Evolutionary conservation across 2,113 vertebrate species (phyloP), one percentile per base, ranked within the genome.

Genomic region (Merops nubicus): DNA sequence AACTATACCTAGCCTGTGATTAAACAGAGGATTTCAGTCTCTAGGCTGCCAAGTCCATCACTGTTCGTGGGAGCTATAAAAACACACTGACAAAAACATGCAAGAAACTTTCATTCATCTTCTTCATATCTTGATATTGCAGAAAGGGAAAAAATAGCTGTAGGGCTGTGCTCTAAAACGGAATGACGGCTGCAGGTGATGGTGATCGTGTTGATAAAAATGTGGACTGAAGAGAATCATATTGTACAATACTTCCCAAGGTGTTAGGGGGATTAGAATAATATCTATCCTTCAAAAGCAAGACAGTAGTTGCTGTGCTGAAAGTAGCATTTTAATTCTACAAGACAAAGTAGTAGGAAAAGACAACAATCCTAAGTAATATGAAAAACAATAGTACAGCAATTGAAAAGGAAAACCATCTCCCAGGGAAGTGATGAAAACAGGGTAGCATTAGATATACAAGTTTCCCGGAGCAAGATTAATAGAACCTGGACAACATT

Each of bases 11-110:
- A 40, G 59, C n/a, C 64, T 93, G 84, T 94, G 95, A 97, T 93
- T 97, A 94, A 97, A 95, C 64, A 78, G 91, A 96, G 86, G 59
- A 92, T 96, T 96, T 96, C 79, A 72, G 91, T 95, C 89, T 89
- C 91, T 23, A 74, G 81, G 91, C 95, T 96, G 89, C 85, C 76
- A 92, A 87, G 86, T 92, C 92, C 88, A 91, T 88, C 80, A 72
- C 86, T 60, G 73, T 89, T 89, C 22, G 9, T 6, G 51, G 76
- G 28, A 96, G 83, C 60, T 85, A 57, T 87, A 91, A 89, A 93
- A 94, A 51, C 69, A 91, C 56, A 73, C 92, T 82, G 88, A 96
- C 73, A 95, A 94, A 95, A 95, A 91, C 88, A 95, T 85, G 88
- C 85, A 95, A 57, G 68, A 40, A 91, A 75, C 88, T 87, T 84